phyloP scores from a whole-genome alignment of 2,888 invertebrate species.

The Noctua janthina region DNA sequence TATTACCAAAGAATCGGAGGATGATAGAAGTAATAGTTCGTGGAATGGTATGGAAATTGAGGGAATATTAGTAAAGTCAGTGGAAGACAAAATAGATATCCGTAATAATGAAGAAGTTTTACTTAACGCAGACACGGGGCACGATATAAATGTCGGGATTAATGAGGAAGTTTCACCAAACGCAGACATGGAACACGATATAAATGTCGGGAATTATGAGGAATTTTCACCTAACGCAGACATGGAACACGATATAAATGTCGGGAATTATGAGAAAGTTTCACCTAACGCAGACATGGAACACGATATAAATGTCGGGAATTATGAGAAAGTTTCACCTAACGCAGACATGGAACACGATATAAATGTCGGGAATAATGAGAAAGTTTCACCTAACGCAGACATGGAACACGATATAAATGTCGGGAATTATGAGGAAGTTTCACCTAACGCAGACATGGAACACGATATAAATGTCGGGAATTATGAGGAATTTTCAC shows the following conservation, averaged over 20 bases:
- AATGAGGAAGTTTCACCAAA: background rate
- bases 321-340: conserved; percentile 16
- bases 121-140: background rate
- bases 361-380: background rate
- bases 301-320: background rate
- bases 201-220: conserved; percentile 2
- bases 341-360: background rate
- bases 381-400: background rate
- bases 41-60: conserved; percentile 10
- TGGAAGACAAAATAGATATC: background rate
- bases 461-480: background rate
- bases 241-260: background rate
- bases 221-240: background rate
- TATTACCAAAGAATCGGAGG: conserved; percentile 15
- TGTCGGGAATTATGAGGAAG: background rate
- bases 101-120: background rate
- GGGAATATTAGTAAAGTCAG: background rate
- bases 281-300: background rate
- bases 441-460: background rate
- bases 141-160: background rate
- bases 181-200: too few species aligned
- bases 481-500: conserved; percentile 1
- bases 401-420: background rate
- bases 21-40: conserved; percentile 5
- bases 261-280: background rate